Conservation (phyloP, 2,797 vertebrate genomes). For the Erethizon dorsatum region DNA sequence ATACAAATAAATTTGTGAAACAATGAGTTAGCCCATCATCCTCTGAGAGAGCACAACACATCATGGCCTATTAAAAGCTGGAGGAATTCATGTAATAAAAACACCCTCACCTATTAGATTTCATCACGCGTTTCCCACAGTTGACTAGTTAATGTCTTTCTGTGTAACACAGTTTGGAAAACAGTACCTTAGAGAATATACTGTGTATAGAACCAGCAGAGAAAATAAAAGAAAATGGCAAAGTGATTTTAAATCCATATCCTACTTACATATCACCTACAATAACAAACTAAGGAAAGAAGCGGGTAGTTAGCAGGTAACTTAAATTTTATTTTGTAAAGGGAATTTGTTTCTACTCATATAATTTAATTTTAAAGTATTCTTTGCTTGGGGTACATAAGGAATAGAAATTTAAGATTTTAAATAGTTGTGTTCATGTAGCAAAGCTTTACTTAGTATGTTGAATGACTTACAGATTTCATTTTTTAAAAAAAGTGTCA, state of each 20-base stretch:
- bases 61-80: background rate
- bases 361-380: background rate
- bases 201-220: background rate
- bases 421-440: background rate
- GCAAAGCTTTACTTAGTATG: background rate
- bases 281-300: conserved; percentile 32
- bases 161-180: background rate
- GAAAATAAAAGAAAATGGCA: conserved; percentile 22
- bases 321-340: conserved; percentile 37
- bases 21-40: background rate
- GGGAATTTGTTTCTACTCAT: conserved; percentile 15
- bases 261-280: background rate
- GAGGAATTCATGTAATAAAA: background rate
- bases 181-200: background rate
- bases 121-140: background rate
- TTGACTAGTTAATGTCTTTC: background rate
- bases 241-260: conserved; percentile 18
- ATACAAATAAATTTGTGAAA: background rate
- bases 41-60: background rate
- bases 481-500: background rate
- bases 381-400: background rate
- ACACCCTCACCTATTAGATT: background rate
- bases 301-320: background rate
- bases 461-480: conserved; percentile 48
- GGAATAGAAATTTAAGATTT: conserved; percentile 61